These are phyloP conservation scores for Pseudopleuronectes americanus DNA, from an alignment of 2,797 vertebrate species.

Conservation along the genomic window DNA sequence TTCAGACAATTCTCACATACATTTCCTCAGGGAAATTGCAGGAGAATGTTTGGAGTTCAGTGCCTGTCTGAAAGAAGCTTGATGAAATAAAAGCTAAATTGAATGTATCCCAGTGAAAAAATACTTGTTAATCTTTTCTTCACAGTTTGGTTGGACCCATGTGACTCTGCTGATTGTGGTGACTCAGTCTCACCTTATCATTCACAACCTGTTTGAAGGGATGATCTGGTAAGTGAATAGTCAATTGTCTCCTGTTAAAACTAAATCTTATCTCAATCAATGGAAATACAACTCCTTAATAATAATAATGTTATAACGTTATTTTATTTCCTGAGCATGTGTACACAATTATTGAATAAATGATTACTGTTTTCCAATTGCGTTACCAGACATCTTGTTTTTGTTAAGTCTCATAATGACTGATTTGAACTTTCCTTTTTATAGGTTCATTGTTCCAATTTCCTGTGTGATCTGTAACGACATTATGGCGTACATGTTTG, in stretches of 20 bases:
- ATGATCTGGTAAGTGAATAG: slow-evolving; percentile 93
- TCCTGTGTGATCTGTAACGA: slow-evolving; percentile 99
- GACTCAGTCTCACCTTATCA: slow-evolving; percentile 98
- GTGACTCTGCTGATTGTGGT: slow-evolving; percentile 97
- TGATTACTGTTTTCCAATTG: neutral
- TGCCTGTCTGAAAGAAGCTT: too few species aligned
- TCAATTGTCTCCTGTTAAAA: slow-evolving; percentile 29
- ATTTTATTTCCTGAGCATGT: neutral
- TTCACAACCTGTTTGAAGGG: slow-evolving; percentile 98
- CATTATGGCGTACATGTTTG: slow-evolving; percentile 99
- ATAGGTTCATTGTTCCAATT: slow-evolving; percentile 98
- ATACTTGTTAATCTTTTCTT: neutral
- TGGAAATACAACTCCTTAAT: neutral
- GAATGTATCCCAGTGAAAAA: neutral
- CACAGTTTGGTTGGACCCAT: slow-evolving; percentile 98
- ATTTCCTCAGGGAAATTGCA: too few species aligned
- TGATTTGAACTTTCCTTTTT: neutral
- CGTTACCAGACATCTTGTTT: neutral
- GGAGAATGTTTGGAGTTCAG: too few species aligned
- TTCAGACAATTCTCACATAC: too few species aligned
- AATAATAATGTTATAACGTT: neutral
- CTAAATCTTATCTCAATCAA: neutral
- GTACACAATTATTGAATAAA: too few species aligned
- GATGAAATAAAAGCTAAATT: neutral
- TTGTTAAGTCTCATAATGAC: neutral